Conservation (phyloP, 2,888 invertebrate species). For the Acronicta aceris region DNA sequence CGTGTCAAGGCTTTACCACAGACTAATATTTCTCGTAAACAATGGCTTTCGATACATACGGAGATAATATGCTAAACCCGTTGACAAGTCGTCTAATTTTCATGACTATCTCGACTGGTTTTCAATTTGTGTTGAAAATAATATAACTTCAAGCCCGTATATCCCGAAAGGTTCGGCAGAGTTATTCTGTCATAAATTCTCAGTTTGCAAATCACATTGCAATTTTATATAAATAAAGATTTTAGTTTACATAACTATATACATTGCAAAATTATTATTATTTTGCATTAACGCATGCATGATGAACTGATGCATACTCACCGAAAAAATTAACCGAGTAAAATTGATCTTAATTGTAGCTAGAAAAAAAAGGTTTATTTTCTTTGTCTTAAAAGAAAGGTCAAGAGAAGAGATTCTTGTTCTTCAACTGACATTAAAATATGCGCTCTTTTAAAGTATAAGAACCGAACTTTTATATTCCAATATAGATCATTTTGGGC, state of each 20-base stretch:
- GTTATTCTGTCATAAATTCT: too few relatives aligned
- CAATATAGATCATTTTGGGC: conserved; percentile 18
- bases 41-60: conserved; percentile 48
- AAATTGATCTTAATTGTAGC: too few relatives aligned
- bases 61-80: conserved; percentile 52
- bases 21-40: conserved; percentile 44
- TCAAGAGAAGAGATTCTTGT: background rate
- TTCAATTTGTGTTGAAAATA: conserved; percentile 30
- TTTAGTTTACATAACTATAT: too few relatives aligned
- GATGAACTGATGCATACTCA: too few relatives aligned
- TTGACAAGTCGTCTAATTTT: conserved; percentile 52
- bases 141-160: background rate
- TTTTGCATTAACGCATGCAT: too few relatives aligned
- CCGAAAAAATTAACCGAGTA: too few relatives aligned
- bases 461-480: conserved; percentile 7
- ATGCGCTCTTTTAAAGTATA: conserved; percentile 1
- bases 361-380: too few relatives aligned
- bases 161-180: background rate
- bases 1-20: conserved; percentile 43
- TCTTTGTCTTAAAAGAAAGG: conserved; percentile 4
- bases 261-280: too few relatives aligned
- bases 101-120: conserved; percentile 50
- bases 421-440: conserved; percentile 15
- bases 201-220: too few relatives aligned
- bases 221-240: too few relatives aligned